Conservation (phyloP, 1,140 invertebrate genomes). For the honey bee (Apis mellifera) region Amel_HAv3.1 CM009944.2:6630001-6630500, state of each 20-base stretch:
- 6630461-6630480: neutral
- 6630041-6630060: constrained; percentile 47
- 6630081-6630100: constrained; percentile 68
- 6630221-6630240: constrained; percentile 62
- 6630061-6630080: constrained; percentile 39
- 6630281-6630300: constrained; percentile 76
- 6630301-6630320: constrained; percentile 16
- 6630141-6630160: constrained; percentile 71
- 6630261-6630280: constrained; percentile 67
- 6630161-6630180: constrained; percentile 68
- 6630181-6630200: constrained; percentile 72
- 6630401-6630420: neutral
- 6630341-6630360: neutral
- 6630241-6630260: constrained; percentile 57
- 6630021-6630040: constrained; percentile 30
- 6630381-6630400: neutral
- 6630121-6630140: constrained; percentile 67
- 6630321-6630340: constrained; percentile 31
- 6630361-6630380: neutral
- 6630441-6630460: constrained; percentile 10
- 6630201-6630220: constrained; percentile 69
- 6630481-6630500: constrained; percentile 48
- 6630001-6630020: neutral
- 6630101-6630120: constrained; percentile 68
- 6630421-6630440: neutral